Conservation (phyloP, 2,113 vertebrate species). For the Alexandromys fortis region DNA sequence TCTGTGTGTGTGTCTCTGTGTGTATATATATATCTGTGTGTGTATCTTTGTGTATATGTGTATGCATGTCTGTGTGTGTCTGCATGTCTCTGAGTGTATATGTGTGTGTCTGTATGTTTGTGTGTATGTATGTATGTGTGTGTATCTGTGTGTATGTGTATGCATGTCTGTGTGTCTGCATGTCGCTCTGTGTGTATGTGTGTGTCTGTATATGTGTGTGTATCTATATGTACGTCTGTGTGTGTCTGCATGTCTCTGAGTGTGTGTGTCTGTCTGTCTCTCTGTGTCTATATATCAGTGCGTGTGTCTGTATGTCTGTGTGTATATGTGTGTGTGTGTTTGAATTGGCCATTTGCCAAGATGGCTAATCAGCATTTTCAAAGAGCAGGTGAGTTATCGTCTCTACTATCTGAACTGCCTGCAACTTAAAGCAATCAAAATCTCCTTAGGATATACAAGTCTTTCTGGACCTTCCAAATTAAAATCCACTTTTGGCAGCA, state of each 20-base stretch:
- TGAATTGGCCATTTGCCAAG: conserved; percentile 64
- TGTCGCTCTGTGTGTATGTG: neutral
- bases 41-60: no score
- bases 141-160: neutral
- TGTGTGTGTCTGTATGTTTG: neutral
- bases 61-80: no score
- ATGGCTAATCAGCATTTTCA: conserved; percentile 65
- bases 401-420: conserved; percentile 61
- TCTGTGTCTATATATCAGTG: neutral
- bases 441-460: conserved; percentile 8
- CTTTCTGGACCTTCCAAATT: conserved; percentile 19
- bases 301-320: neutral
- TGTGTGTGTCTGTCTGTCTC: neutral
- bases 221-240: no score
- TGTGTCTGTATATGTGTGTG: neutral
- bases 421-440: conserved; percentile 39
- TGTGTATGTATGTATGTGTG: neutral
- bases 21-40: no score
- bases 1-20: no score
- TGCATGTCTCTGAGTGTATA: neutral
- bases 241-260: neutral
- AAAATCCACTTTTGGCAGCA: conserved; percentile 2
- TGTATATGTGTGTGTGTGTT: neutral
- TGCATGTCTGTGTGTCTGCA: neutral
- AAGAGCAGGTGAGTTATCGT: conserved; percentile 72